Evolutionary conservation across 2,113 vertebrate genomes (phyloP), one percentile per base, ranked within the genome.

Genomic region (Xiphophorus hellerii): DNA sequence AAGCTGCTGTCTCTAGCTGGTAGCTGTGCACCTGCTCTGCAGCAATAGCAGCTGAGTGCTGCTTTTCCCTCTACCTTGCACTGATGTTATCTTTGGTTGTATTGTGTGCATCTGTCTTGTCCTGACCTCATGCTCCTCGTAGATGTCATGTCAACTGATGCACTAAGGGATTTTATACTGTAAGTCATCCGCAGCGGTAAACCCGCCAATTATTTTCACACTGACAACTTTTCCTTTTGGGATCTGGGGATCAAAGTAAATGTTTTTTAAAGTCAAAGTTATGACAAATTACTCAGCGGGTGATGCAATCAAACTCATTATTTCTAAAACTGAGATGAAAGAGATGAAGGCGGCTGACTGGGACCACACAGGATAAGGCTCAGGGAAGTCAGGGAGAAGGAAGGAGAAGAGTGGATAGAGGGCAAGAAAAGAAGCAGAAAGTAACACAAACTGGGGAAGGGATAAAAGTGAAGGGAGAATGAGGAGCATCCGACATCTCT

Each of bases 241-340:
- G 62, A 66, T 71, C 73, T 72, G 60, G 63, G 2, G 68, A 88
- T 84, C 82, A 88, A 88, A 89, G 82, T 74, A 27, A 44, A 64
- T 77, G 17, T 78, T 66, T 78, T 37, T 76, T 66, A 64, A 78
- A 81, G 81, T 60, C 71, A 79, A 80, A 74, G 62, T 86, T 89
- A 88, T 78, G 77, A 83, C 73, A 75, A 84, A 87, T 74, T 69
- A 77, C 81, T 87, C 12, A 22, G 37, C 3, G 80, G 79, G 62
- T 90, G 87, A 89, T 88, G 90, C 80, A 92, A 92, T 89, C 77
- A 75, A 71, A 71, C 78, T 91, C 83, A 85, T 91, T 85, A 84
- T 85, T 80, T 82, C 62, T 83, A 84, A 62, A 74, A 73, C 64
- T 58, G 71, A 89, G 88, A 91, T 89, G 77, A 91, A 91, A 89